phyloP scores from a whole-genome alignment of 2,797 vertebrate genomes.

The Otolemur crassicaudatus region DNA sequence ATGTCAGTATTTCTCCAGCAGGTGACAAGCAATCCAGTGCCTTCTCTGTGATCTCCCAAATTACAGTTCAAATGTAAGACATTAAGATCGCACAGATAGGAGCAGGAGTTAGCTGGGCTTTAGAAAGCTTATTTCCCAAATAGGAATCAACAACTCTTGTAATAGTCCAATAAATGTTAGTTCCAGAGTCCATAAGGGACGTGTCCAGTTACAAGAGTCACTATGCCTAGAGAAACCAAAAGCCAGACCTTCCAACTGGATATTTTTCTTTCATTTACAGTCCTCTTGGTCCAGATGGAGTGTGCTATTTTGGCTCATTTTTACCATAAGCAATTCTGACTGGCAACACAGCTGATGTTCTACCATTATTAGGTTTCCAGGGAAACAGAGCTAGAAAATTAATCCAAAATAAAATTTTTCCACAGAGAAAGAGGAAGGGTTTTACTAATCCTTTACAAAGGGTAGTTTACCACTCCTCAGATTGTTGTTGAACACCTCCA shows the following conservation, averaged over 20 bases:
- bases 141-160: not conserved
- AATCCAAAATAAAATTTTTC: conserved; percentile 39
- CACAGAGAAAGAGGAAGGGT: conserved; percentile 1
- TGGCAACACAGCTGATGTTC: not conserved
- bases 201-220: not conserved
- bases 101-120: not conserved
- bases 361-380: not conserved
- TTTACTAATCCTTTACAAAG: not conserved
- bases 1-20: not conserved
- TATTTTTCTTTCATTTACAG: not conserved
- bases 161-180: not conserved
- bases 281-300: not conserved
- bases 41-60: not conserved
- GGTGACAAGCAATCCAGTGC: not conserved
- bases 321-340: not conserved
- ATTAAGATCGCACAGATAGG: not conserved
- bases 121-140: not conserved
- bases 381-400: conserved; percentile 28
- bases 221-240: not conserved
- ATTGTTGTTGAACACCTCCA: not conserved
- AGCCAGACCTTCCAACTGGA: not conserved
- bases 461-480: not conserved
- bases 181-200: not conserved
- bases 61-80: not conserved
- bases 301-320: not conserved